Conservation (phyloP, 2,888 invertebrate species). For the Phaonia tiefii region DNA sequence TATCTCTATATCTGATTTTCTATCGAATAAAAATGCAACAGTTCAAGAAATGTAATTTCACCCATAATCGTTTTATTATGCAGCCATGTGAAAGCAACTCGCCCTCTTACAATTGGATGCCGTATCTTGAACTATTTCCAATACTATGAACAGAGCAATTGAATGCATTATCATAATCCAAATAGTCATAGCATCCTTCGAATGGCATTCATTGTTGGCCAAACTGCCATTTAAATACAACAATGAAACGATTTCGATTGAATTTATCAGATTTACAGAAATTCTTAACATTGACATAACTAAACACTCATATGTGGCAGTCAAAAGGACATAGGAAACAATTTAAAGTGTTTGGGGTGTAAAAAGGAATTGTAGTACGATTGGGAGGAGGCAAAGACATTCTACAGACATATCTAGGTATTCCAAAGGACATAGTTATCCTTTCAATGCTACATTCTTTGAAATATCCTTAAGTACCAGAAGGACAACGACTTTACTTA, state of each 20-base stretch:
- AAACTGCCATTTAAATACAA: slow-evolving; percentile 50
- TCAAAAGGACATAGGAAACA: slow-evolving; percentile 8
- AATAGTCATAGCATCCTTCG: slow-evolving; percentile 33
- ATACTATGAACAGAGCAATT: slow-evolving; percentile 49
- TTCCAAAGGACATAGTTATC: background rate
- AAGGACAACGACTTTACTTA: background rate
- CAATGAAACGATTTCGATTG: slow-evolving; percentile 48
- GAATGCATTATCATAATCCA: slow-evolving; percentile 62
- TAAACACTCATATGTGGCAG: too few relatives aligned
- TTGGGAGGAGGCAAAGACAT: background rate
- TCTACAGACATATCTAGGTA: background rate
- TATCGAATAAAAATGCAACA: slow-evolving; percentile 38
- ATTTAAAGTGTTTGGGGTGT: slow-evolving; percentile 7
- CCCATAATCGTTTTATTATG: slow-evolving; percentile 65
- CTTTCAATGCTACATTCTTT: background rate
- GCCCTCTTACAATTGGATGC: slow-evolving; percentile 26
- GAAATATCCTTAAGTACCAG: background rate
- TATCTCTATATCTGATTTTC: slow-evolving; percentile 15
- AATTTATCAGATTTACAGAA: slow-evolving; percentile 58
- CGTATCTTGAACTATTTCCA: slow-evolving; percentile 50
- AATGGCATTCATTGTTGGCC: slow-evolving; percentile 24
- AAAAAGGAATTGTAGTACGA: background rate
- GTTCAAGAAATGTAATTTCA: slow-evolving; percentile 49
- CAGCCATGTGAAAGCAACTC: slow-evolving; percentile 59
- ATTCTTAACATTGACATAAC: slow-evolving; percentile 19